Evolutionary conservation across 2,797 vertebrate genomes (phyloP).

Genomic region (Sardinella longiceps): DNA sequence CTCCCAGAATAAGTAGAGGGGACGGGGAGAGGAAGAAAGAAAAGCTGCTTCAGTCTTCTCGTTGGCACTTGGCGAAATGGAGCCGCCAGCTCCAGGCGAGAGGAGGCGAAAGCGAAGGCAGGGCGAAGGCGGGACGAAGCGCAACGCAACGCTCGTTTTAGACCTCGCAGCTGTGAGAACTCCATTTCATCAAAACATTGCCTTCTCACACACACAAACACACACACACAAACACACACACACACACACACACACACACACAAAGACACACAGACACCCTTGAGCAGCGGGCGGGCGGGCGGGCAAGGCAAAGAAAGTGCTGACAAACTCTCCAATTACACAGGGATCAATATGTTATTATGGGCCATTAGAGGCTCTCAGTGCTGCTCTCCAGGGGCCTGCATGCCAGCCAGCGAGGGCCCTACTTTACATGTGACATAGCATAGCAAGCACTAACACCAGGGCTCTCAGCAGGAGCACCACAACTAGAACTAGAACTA

Average conservation of each 20-base stretch:
- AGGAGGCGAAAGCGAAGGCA: too few species aligned
- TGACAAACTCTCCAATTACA: conserved; percentile 61
- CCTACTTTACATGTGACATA: background rate
- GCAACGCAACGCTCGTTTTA: conserved; percentile 46
- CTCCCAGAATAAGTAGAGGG: background rate
- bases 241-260: background rate
- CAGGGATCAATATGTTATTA: conserved; percentile 63
- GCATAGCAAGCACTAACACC: background rate
- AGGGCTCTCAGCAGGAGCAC: too few species aligned
- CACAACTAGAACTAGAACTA: too few species aligned
- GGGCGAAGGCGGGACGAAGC: background rate
- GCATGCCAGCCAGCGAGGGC: background rate
- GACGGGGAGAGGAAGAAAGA: background rate
- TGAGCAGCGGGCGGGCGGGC: too few species aligned
- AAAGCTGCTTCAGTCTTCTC: background rate
- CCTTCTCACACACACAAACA: background rate
- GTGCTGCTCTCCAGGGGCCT: conserved; percentile 42
- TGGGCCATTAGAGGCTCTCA: conserved; percentile 63
- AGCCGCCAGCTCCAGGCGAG: background rate
- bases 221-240: conserved; percentile 3
- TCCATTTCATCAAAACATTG: conserved; percentile 39
- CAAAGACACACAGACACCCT: conserved; percentile 3
- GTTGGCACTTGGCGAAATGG: conserved; percentile 13
- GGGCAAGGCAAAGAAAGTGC: conserved; percentile 53
- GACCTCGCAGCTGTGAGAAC: conserved; percentile 50